phyloP scores from a whole-genome alignment of 2,888 invertebrate species.

The Strigamia maritima region DNA sequence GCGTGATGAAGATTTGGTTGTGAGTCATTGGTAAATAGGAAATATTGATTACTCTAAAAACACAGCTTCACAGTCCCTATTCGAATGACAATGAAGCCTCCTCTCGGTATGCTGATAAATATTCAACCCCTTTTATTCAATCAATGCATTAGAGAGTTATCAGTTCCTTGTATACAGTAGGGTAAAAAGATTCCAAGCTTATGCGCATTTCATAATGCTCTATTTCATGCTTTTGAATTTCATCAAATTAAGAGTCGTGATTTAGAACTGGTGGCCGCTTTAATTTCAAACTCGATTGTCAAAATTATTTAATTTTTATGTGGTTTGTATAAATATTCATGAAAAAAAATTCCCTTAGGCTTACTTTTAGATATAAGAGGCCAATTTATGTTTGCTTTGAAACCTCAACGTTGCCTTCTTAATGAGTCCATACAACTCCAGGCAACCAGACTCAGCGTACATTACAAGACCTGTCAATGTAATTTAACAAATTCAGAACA shows the following conservation, averaged over 20 bases:
- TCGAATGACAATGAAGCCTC: slow-evolving; percentile 21
- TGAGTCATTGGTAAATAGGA: slow-evolving; percentile 27
- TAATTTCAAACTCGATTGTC: neutral
- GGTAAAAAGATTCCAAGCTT: neutral
- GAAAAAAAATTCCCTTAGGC: neutral
- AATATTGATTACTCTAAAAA: slow-evolving; percentile 7
- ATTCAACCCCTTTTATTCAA: slow-evolving; percentile 10
- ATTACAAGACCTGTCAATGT: slow-evolving; percentile 34
- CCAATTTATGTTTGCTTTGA: slow-evolving; percentile 22
- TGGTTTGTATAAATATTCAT: neutral
- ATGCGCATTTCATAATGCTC: neutral
- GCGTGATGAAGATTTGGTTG: slow-evolving; percentile 4
- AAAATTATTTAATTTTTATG: slow-evolving; percentile 6
- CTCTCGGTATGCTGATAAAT: slow-evolving; percentile 16
- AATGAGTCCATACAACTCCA: slow-evolving; percentile 32
- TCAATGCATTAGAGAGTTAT: slow-evolving; percentile 13
- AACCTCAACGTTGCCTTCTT: slow-evolving; percentile 14
- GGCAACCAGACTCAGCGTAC: slow-evolving; percentile 21
- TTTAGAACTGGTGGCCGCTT: neutral
- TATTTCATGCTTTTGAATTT: neutral
- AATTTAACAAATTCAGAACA: slow-evolving; percentile 34
- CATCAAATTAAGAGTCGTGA: neutral
- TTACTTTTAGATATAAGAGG: neutral
- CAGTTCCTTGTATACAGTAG: neutral
- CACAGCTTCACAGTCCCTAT: neutral